Percentiles rank a stretch among this genome's conserved stretches.
Evolutionary conservation across 2,797 vertebrate genomes (phyloP).

Genomic region (Lithobates sylvaticus): DNA sequence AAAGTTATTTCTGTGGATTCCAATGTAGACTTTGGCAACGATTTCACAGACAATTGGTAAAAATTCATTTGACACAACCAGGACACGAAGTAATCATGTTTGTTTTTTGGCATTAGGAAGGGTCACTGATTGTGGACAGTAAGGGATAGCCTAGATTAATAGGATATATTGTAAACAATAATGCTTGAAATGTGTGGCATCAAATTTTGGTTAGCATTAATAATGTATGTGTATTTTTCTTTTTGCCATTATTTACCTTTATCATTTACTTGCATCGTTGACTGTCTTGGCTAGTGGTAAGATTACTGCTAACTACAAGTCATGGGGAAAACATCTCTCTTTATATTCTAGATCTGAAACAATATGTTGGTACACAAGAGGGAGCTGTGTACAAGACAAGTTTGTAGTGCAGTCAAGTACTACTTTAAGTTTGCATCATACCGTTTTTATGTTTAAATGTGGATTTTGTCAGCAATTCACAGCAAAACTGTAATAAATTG

Average conservation of each 20-base stretch:
- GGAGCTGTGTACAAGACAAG: slow-evolving; percentile 31
- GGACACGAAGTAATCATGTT: slow-evolving; percentile 65
- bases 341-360: neutral
- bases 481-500: neutral
- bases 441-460: neutral
- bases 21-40: slow-evolving; percentile 84
- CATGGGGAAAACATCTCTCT: neutral
- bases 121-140: slow-evolving; percentile 52
- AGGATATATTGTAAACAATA: neutral
- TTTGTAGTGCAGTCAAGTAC: neutral
- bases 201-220: neutral
- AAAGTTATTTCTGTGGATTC: slow-evolving; percentile 84
- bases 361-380: slow-evolving; percentile 16
- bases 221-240: neutral
- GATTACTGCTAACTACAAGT: neutral
- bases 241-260: neutral
- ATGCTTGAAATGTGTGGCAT: neutral
- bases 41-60: slow-evolving; percentile 86
- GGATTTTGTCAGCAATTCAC: neutral
- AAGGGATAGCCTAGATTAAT: neutral
- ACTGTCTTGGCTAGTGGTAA: neutral
- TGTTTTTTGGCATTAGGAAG: slow-evolving; percentile 34
- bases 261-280: neutral
- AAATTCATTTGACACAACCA: slow-evolving; percentile 84
- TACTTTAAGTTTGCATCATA: neutral